Conservation (phyloP, 2,113 vertebrate species). For the Danio rerio region DNA sequence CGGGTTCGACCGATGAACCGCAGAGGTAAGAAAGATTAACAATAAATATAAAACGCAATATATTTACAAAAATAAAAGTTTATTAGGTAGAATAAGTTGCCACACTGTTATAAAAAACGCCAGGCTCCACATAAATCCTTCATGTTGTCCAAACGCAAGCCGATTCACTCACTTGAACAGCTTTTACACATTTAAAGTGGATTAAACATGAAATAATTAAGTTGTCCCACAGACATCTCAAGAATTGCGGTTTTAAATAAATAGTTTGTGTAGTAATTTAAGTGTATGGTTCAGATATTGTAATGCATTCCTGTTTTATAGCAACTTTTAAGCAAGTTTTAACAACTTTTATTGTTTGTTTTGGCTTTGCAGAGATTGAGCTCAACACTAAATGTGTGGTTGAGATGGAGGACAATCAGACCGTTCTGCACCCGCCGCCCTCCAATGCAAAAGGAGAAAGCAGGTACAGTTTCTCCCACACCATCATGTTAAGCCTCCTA, state of each 20-base stretch:
- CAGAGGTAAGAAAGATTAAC: slow-evolving; percentile 81
- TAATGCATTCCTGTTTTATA: background rate
- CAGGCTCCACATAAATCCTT: too few relatives aligned
- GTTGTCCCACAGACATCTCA: too few relatives aligned
- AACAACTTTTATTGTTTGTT: slow-evolving; percentile 21
- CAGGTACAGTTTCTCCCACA: slow-evolving; percentile 74
- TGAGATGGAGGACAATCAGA: slow-evolving; percentile 98
- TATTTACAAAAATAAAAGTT: background rate
- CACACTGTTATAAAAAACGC: background rate
- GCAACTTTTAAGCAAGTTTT: slow-evolving; percentile 58
- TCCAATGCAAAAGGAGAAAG: slow-evolving; percentile 88
- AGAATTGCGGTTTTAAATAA: too few relatives aligned
- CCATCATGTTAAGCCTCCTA: background rate
- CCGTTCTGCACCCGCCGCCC: slow-evolving; percentile 91
- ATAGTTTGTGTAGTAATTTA: background rate
- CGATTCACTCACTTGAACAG: too few relatives aligned
- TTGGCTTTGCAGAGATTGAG: slow-evolving; percentile 86
- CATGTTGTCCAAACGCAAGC: too few relatives aligned
- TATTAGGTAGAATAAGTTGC: background rate
- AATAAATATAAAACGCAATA: too few relatives aligned
- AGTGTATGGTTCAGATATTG: background rate
- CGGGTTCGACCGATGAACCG: slow-evolving; percentile 96
- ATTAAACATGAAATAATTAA: too few relatives aligned
- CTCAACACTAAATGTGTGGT: slow-evolving; percentile 97
- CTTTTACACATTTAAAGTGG: too few relatives aligned